Percentiles rank a stretch among this genome's conserved stretches.
Evolutionary conservation across 37 sponge, comb jelly and placozoan species (phyloP).

Genomic region (Cladorhizidae sp.): DNA sequence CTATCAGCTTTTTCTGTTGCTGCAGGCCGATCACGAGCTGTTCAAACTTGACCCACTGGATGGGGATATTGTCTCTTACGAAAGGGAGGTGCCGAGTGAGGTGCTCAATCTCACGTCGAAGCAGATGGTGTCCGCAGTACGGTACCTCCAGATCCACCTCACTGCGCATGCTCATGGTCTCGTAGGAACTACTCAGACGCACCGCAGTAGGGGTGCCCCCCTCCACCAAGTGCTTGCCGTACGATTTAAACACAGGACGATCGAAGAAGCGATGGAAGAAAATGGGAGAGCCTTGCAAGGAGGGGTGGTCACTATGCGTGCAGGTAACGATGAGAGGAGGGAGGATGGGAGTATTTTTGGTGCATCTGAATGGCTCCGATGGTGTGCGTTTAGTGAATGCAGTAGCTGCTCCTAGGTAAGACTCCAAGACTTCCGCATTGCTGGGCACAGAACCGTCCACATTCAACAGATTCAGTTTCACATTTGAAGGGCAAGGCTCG

Average conservation of each 20-base stretch:
- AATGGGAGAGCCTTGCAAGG: background rate
- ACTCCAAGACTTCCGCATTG: slow-evolving; percentile 60
- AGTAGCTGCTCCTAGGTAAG: slow-evolving; percentile 52
- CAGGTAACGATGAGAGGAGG: slow-evolving; percentile 68
- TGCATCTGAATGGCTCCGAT: slow-evolving; percentile 33
- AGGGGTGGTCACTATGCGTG: slow-evolving; percentile 26
- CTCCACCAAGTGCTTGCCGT: slow-evolving; percentile 55
- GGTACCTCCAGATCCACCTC: slow-evolving; percentile 4
- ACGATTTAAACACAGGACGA: slow-evolving; percentile 20
- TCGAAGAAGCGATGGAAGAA: slow-evolving; percentile 43
- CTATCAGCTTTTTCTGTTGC: slow-evolving; percentile 66
- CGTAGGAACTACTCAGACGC: slow-evolving; percentile 43
- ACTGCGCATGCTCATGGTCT: slow-evolving; percentile 12
- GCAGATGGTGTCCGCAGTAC: slow-evolving; percentile 54
- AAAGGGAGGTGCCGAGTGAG: slow-evolving; percentile 71
- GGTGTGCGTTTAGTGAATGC: slow-evolving; percentile 34
- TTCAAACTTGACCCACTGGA: slow-evolving; percentile 83
- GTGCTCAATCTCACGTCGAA: slow-evolving; percentile 72
- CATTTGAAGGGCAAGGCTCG: slow-evolving; percentile 11
- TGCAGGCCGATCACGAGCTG: slow-evolving; percentile 62
- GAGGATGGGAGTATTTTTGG: slow-evolving; percentile 40
- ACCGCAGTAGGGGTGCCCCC: slow-evolving; percentile 32
- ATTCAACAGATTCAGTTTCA: slow-evolving; percentile 1
- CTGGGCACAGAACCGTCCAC: slow-evolving; percentile 44
- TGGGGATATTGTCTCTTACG: slow-evolving; percentile 50